Evolutionary conservation across 2,888 invertebrate genomes (phyloP).

Genomic region (Drymonia ruficornis): DNA sequence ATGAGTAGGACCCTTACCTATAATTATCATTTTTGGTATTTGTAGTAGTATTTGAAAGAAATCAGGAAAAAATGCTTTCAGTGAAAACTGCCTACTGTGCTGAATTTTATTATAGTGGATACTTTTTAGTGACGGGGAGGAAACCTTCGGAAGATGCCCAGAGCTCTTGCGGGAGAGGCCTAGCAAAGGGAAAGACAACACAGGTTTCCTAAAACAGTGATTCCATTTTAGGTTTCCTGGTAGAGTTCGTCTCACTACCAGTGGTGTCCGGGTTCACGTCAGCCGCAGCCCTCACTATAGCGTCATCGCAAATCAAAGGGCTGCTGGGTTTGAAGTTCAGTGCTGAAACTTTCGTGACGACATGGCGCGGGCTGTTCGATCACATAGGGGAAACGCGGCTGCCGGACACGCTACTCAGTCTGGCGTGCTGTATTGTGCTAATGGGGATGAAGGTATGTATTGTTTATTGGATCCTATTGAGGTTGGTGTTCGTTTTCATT

Average conservation of each 20-base stretch:
- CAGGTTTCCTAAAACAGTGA: neutral
- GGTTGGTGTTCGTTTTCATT: neutral
- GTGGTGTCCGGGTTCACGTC: slow-evolving; percentile 91
- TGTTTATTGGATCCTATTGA: neutral
- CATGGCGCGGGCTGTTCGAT: slow-evolving; percentile 82
- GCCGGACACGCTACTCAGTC: slow-evolving; percentile 86
- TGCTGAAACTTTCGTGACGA: slow-evolving; percentile 86
- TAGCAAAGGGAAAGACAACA: too few species aligned
- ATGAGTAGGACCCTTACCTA: too few species aligned
- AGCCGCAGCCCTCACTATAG: slow-evolving; percentile 90
- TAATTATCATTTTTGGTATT: too few species aligned
- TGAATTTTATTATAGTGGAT: too few species aligned
- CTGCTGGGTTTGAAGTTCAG: slow-evolving; percentile 86
- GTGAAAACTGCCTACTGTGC: too few species aligned
- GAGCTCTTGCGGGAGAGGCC: too few species aligned
- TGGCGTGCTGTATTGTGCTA: slow-evolving; percentile 85
- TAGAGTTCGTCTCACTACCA: slow-evolving; percentile 90
- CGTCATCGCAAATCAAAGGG: slow-evolving; percentile 89
- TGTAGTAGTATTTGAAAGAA: too few species aligned
- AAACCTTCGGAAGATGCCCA: too few species aligned
- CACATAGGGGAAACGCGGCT: slow-evolving; percentile 82
- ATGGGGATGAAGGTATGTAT: slow-evolving; percentile 85
- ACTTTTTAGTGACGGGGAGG: too few species aligned
- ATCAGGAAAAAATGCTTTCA: too few species aligned
- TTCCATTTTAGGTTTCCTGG: slow-evolving; percentile 86